A percentile compares a stretch with the other conserved stretches of the same genome.
phyloP scores from a whole-genome alignment of 2,113 vertebrate species.

The Poecilia latipinna region DNA sequence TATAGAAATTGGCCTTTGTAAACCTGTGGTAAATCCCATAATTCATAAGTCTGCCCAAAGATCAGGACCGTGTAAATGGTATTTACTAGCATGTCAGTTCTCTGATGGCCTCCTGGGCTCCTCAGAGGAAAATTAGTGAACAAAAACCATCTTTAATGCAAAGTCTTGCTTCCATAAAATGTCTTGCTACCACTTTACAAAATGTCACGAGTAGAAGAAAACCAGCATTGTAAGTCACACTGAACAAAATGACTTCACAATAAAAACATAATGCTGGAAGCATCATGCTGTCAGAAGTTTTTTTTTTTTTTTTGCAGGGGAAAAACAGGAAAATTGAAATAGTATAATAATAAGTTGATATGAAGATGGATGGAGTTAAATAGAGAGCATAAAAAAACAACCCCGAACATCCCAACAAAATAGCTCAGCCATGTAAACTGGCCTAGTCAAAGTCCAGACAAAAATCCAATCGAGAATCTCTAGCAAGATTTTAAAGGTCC shows the following conservation, averaged over 20 bases:
- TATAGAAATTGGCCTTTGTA: neutral
- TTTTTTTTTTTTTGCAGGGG: too few relatives aligned
- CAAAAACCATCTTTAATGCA: neutral
- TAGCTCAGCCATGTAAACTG: neutral
- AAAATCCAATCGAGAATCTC: neutral
- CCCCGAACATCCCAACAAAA: neutral
- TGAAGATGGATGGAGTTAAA: too few relatives aligned
- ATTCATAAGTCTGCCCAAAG: neutral
- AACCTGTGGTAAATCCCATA: neutral
- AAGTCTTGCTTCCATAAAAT: too few relatives aligned
- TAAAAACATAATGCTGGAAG: too few relatives aligned
- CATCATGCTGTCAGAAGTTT: too few relatives aligned
- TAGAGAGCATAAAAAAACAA: neutral
- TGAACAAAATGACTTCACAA: neutral
- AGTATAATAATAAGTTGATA: too few relatives aligned
- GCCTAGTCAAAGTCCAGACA: neutral
- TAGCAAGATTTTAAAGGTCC: neutral
- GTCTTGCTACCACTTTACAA: too few relatives aligned
- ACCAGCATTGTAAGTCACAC: neutral
- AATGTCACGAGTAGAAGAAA: too few relatives aligned
- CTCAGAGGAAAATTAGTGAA: neutral
- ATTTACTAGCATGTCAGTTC: neutral
- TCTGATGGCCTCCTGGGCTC: neutral
- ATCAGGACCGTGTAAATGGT: neutral
- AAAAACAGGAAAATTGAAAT: too few relatives aligned